phyloP scores from a whole-genome alignment of 2,113 vertebrate genomes.

The Halichoeres trimaculatus region DNA sequence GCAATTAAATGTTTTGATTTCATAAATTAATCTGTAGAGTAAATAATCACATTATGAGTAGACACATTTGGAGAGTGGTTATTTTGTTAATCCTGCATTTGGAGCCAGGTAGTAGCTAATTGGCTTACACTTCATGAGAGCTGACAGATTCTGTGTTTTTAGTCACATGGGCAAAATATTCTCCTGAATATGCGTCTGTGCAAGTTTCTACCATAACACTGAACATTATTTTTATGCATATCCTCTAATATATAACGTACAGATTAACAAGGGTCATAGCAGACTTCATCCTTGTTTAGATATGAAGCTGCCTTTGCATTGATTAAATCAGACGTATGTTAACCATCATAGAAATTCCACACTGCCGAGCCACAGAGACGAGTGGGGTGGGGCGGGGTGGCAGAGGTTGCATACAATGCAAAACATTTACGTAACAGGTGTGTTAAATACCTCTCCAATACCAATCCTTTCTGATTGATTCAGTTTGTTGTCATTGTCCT shows the following conservation, averaged over 20 bases:
- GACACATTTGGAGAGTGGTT: too few species aligned
- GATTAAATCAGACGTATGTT: neutral
- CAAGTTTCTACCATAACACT: neutral
- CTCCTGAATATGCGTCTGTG: neutral
- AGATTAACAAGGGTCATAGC: too few species aligned
- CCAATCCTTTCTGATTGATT: neutral
- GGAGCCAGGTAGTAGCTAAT: neutral
- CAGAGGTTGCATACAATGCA: neutral
- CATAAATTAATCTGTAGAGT: too few species aligned
- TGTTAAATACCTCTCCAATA: neutral
- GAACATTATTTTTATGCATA: too few species aligned
- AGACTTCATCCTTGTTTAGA: neutral
- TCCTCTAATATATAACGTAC: too few species aligned
- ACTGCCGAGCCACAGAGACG: neutral
- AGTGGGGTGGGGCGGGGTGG: neutral
- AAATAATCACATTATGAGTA: too few species aligned
- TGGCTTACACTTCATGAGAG: neutral
- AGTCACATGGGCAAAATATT: neutral
- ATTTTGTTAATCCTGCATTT: too few species aligned
- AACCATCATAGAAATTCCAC: constrained; percentile 1
- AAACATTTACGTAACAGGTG: neutral
- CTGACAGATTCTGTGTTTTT: neutral
- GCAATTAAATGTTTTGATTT: too few species aligned
- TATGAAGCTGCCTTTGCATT: neutral
- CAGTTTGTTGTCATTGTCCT: neutral